Evolutionary conservation across 2,888 invertebrate genomes (phyloP), one percentile per base, ranked within the genome.

Genomic region (Chalcosyrphus nemorum): DNA sequence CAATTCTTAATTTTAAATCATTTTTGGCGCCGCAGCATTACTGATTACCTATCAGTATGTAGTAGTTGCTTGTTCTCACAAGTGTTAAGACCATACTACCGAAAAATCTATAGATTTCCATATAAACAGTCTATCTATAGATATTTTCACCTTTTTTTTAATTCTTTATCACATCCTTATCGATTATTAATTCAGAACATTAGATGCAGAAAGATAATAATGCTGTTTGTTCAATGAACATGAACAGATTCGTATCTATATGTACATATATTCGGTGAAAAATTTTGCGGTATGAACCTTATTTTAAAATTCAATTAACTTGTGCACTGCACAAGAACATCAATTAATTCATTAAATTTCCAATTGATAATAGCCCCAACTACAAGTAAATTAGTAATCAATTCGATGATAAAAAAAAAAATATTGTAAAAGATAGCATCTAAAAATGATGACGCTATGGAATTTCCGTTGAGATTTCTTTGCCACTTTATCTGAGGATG

Each of bases 291-390:
- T 45, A 35, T 32, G 45, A 70, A 57, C 24, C 32, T 43, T 57
- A 70, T 70, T 70, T 56, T 45, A 43, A 57, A 70, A 70, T 47
- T 56, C 56, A 56, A 70, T 70, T 70, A 70, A 45, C 45, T 70
- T n/a, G n/a, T 32, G 43, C 27, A 3, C 52, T 38, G 11, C 27
- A 45, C 43, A 35, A 13, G 19, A 70, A 57, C 68, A 57, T 66
- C 66, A 66, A 66, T 66, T 52, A 41, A 27, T 52, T 52, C 17
- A 52, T 52, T 52, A 21, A 50, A 15, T 65, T 65, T 21, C 24
- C 7, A 24, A 24, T 50, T n/a, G 19, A 38, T 38, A 52, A 52
- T 45, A 70, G 13, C 11, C 32, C 19, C 15, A 32, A 27, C 9
- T 15, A 59, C 59, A 59, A 59, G 43, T 43, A 24, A 59, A 24